A percentile compares a stretch with the other conserved stretches of the same genome.
Evolutionary conservation across 2,797 vertebrate genomes (phyloP).

Genomic region (Phrynocephalus guinanensis): DNA sequence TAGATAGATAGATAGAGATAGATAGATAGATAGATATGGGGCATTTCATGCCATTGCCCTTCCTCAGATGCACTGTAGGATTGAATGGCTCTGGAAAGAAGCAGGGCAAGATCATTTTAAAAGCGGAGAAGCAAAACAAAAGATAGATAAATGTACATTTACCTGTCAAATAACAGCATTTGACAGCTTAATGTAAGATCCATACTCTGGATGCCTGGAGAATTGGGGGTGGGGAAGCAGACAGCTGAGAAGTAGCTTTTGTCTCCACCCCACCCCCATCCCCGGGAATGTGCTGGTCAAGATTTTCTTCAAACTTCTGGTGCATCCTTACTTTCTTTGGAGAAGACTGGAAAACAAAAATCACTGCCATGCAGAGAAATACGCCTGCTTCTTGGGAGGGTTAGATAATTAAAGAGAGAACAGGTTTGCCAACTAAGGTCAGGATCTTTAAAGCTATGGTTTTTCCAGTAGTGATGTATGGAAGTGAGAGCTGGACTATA

Average conservation of each 20-base stretch:
- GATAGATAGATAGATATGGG: neutral
- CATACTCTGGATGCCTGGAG: neutral
- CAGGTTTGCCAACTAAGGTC: no score
- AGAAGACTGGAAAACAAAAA: neutral
- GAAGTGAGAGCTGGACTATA: no score
- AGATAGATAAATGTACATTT: neutral
- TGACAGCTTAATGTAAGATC: neutral
- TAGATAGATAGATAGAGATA: neutral
- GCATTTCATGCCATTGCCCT: neutral
- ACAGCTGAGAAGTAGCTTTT: neutral
- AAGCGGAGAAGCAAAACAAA: neutral
- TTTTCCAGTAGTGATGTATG: no score
- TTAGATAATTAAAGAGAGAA: no score
- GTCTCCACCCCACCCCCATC: neutral
- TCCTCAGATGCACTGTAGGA: neutral
- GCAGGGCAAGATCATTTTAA: neutral
- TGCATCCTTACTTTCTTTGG: constrained; percentile 9
- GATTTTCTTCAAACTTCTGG: neutral
- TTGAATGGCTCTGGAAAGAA: neutral
- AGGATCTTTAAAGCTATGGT: no score
- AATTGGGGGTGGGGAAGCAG: no score
- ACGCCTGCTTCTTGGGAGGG: no score
- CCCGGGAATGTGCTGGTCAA: neutral
- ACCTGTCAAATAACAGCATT: no score
- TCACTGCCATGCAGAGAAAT: constrained; percentile 5